These are phyloP conservation scores for Ophioninae sp. DNA, from an alignment of 2,888 invertebrate species.

Conservation along the genomic window DNA sequence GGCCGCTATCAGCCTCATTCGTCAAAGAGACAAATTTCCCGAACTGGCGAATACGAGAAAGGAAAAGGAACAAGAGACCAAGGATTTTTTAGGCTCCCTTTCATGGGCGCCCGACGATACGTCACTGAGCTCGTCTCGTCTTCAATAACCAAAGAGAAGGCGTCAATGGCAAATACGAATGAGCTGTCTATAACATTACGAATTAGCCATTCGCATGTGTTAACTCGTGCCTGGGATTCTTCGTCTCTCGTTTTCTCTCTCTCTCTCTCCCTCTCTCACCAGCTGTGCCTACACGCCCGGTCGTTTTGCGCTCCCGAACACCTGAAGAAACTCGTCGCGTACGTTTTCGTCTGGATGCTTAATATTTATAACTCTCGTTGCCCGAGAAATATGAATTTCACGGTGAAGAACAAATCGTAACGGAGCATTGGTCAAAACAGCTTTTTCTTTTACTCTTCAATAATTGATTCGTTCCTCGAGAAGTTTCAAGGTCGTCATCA, in stretches of 20 bases:
- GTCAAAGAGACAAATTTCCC: background rate
- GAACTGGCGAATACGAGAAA: background rate
- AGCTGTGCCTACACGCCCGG: conserved; percentile 67
- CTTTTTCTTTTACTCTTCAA: no score
- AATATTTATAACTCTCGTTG: conserved; percentile 20
- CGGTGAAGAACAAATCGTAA: conserved; percentile 1
- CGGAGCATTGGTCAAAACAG: background rate
- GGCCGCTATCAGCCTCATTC: background rate
- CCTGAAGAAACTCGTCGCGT: conserved; percentile 68
- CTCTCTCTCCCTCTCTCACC: conserved; percentile 34
- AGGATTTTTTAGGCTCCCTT: conserved; percentile 24
- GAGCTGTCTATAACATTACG: background rate
- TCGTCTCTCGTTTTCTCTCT: conserved; percentile 25
- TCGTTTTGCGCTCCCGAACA: conserved; percentile 56
- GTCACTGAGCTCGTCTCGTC: conserved; percentile 56
- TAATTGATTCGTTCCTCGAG: background rate
- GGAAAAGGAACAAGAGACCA: background rate
- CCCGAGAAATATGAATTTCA: background rate
- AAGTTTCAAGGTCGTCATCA: background rate
- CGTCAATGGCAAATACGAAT: conserved; percentile 50
- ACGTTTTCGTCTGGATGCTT: conserved; percentile 31
- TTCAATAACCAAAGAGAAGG: conserved; percentile 62
- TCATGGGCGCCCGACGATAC: conserved; percentile 33
- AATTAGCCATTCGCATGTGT: conserved; percentile 8
- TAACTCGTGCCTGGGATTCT: conserved; percentile 12